Percentiles rank a stretch among this genome's conserved stretches.
phyloP scores from a whole-genome alignment of 1,140 invertebrate genomes.

The Drosophila orosa region DNA sequence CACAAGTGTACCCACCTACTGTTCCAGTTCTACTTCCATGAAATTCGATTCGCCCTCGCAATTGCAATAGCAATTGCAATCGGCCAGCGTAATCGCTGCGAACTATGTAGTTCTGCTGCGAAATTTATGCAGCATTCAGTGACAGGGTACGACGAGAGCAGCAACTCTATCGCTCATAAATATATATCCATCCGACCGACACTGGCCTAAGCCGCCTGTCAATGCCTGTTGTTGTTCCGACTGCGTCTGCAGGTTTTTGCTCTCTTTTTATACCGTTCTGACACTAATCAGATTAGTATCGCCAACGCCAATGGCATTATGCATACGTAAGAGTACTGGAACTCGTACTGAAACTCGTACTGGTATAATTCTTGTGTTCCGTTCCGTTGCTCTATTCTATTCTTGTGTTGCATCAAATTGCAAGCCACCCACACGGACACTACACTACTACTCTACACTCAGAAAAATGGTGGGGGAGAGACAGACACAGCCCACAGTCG shows the following conservation, averaged over 20 bases:
- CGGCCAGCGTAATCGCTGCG: conserved; percentile 6
- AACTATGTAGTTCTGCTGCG: conserved; percentile 23
- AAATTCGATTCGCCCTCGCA: conserved; percentile 25
- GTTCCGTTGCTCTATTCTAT: conserved; percentile 53
- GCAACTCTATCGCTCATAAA: conserved; percentile 47
- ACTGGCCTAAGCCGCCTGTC: conserved; percentile 47
- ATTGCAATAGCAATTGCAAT: conserved; percentile 4
- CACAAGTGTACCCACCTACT: conserved; percentile 2
- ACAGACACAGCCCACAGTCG: conserved; percentile 36
- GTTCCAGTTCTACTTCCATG: not conserved
- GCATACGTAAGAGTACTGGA: conserved; percentile 39
- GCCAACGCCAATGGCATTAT: conserved; percentile 71
- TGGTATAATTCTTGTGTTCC: conserved; percentile 46
- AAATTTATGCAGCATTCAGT: conserved; percentile 35
- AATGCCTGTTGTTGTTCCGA: conserved; percentile 34
- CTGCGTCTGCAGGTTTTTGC: conserved; percentile 46
- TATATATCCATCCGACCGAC: conserved; percentile 42
- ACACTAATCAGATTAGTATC: conserved; percentile 84
- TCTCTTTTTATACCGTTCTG: conserved; percentile 65
- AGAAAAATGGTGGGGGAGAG: not conserved
- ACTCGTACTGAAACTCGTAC: conserved; percentile 8
- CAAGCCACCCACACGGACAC: conserved; percentile 52
- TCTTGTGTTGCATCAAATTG: conserved; percentile 78
- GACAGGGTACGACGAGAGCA: conserved; percentile 21
- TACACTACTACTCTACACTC: conserved; percentile 27